phyloP scores from a whole-genome alignment of 2,797 vertebrate genomes.

The Coluber constrictor region DNA sequence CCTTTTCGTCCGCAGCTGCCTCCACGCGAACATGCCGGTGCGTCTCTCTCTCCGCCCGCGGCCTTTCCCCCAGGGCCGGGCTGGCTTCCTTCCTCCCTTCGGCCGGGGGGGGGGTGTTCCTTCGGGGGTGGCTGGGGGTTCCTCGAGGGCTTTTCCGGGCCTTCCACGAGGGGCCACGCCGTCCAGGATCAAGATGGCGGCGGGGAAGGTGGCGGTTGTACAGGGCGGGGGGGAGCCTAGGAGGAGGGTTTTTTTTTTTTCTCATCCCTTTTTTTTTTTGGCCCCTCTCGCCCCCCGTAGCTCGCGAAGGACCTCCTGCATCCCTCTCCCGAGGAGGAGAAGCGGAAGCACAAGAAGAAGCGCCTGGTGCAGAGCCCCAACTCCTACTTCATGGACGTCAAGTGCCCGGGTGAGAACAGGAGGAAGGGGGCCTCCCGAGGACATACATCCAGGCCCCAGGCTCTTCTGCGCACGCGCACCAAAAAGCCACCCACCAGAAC shows the following conservation, averaged over 20 bases:
- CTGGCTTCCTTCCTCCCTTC: slow-evolving; percentile 67
- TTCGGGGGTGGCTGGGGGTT: neutral
- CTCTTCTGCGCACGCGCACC: no score
- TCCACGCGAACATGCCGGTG: slow-evolving; percentile 88
- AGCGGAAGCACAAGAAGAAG: slow-evolving; percentile 93
- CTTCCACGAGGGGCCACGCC: neutral
- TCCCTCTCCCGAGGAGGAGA: slow-evolving; percentile 90
- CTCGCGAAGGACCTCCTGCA: slow-evolving; percentile 92
- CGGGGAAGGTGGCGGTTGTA: neutral
- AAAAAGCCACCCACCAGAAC: no score
- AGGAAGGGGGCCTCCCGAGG: neutral
- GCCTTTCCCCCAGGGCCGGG: slow-evolving; percentile 66
- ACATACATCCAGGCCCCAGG: neutral
- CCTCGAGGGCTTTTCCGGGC: neutral
- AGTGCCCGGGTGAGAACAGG: slow-evolving; percentile 82
- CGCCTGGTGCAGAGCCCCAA: slow-evolving; percentile 92
- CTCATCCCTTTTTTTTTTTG: no score
- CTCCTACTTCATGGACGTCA: slow-evolving; percentile 94
- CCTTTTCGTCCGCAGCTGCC: slow-evolving; percentile 87
- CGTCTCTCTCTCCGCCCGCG: slow-evolving; percentile 63
- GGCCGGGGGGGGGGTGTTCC: fast-evolving
- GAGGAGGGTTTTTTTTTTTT: no score
- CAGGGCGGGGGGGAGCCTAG: neutral
- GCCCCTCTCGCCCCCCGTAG: slow-evolving; percentile 52
- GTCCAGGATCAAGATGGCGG: slow-evolving; percentile 25